These are phyloP conservation scores for Zaprionus taronus DNA, from an alignment of 1,140 invertebrate genomes.

Conservation along the genomic window DNA sequence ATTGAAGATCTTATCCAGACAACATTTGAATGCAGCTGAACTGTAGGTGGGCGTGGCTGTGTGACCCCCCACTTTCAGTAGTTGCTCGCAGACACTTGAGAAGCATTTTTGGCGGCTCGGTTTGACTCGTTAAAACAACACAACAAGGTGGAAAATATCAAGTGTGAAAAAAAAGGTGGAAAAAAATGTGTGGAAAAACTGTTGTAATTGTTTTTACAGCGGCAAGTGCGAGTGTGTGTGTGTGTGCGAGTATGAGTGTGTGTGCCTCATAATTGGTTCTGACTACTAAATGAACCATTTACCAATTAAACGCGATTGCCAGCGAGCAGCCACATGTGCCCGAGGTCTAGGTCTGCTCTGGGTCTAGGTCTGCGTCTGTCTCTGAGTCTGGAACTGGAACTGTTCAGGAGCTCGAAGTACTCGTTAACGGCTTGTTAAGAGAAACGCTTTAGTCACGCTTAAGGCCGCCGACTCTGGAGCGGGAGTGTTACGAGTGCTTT, in stretches of 20 bases:
- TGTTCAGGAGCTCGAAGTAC: slow-evolving; percentile 20
- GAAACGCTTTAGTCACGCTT: slow-evolving; percentile 75
- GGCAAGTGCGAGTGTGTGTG: slow-evolving; percentile 38
- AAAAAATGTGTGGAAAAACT: slow-evolving; percentile 56
- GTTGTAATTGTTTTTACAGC: slow-evolving; percentile 78
- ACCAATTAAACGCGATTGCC: slow-evolving; percentile 79
- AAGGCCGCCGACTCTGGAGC: slow-evolving; percentile 36
- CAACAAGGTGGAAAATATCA: slow-evolving; percentile 22
- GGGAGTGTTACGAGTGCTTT: slow-evolving; percentile 11
- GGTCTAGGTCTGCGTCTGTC: not conserved
- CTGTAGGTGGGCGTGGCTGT: slow-evolving; percentile 14
- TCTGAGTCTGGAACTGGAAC: not conserved
- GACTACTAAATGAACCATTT: slow-evolving; percentile 83
- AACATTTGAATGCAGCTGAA: not conserved
- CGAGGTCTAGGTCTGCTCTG: not conserved
- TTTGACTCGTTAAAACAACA: slow-evolving; percentile 53
- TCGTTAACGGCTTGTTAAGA: slow-evolving; percentile 64
- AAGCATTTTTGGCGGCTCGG: slow-evolving; percentile 49
- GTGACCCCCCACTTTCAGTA: slow-evolving; percentile 4
- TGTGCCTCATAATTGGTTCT: slow-evolving; percentile 71
- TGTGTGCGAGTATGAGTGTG: slow-evolving; percentile 36
- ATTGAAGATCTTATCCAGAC: not conserved
- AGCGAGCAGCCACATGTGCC: slow-evolving; percentile 44
- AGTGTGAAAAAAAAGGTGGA: slow-evolving; percentile 11
- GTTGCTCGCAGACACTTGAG: slow-evolving; percentile 31